Evolutionary conservation across 1,140 invertebrate genomes (phyloP), one percentile per base, ranked within the genome.

Genomic region (Leptopilina clavipes): DNA sequence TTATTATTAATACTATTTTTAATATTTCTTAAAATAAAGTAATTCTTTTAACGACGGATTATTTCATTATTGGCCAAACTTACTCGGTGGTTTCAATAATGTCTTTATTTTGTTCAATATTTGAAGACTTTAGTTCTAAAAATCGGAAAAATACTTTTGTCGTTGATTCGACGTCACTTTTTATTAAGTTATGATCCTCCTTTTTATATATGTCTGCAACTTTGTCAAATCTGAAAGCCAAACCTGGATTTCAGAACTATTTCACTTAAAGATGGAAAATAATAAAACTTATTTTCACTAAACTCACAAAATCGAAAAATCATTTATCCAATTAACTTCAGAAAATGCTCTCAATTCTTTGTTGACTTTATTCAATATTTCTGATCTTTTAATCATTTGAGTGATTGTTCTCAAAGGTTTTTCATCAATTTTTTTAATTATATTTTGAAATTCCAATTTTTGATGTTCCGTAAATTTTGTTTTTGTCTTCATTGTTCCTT

Each of bases 231-330:
- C 85, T 86, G 52, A 19, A 79, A 76, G 75, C 3, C 2, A 70
- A 73, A 56, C 37, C n/a, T 48, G 3, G 10, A 70, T 40, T 18
- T 59, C 7, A 7, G 7, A 6, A 56, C 14, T 25, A 59, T 59
- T 59, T 14, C 14, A 17, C 18, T 56, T 10, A 10, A 71, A 9
- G 11, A 44, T 31, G 1, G 37, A 70, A 40, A 72, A 72, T 72
- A 72, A 10, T 52, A 3, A 73, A 11, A 70, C 2, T 1, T 14
- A 25, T 5, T 74, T 75, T 17, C 17, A 65, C 25, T 73, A 77
- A 31, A 81, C 81, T 83, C 76, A 86, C 85, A 83, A 5, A 17
- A 54, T 9, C 0, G 71, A 79, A 48, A 82, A 76, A 75, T 81
- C 25, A 11, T 31, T 71, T 18, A 76, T 72, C 65, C 45, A 82